Conservation (phyloP, 2,113 vertebrate genomes). For the Bubo scandiacus region DNA sequence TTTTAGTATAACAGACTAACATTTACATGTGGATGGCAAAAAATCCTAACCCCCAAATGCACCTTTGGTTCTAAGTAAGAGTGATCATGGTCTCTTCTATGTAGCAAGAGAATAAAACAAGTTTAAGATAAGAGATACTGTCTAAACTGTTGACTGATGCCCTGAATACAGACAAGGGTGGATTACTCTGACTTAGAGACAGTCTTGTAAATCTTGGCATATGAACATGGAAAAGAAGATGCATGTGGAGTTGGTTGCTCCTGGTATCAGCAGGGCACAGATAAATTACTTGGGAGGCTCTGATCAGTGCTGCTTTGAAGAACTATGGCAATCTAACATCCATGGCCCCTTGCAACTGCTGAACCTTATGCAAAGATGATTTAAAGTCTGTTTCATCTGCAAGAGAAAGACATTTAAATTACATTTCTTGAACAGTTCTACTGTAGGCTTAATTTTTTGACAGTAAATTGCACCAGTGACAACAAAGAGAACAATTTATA, state of each 20-base stretch:
- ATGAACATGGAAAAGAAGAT: neutral
- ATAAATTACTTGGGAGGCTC: neutral
- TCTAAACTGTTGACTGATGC: neutral
- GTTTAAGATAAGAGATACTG: neutral
- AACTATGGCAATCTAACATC: neutral
- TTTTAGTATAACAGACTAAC: neutral
- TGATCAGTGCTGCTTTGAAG: neutral
- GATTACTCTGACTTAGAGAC: neutral
- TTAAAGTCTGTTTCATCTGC: neutral
- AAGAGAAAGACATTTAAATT: neutral
- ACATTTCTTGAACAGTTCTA: neutral
- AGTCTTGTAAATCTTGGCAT: neutral
- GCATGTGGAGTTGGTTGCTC: neutral
- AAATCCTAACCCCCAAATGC: fast-evolving
- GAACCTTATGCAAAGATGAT: neutral
- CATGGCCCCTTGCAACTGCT: neutral
- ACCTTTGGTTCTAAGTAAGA: neutral
- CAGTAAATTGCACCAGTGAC: neutral
- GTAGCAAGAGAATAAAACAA: neutral
- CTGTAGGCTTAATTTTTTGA: neutral
- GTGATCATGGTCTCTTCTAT: neutral
- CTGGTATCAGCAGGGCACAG: neutral
- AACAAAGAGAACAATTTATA: neutral
- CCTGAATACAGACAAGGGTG: neutral
- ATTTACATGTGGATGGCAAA: neutral